Conservation (phyloP, 2,113 vertebrate genomes). For the Dipodomys merriami region DNA sequence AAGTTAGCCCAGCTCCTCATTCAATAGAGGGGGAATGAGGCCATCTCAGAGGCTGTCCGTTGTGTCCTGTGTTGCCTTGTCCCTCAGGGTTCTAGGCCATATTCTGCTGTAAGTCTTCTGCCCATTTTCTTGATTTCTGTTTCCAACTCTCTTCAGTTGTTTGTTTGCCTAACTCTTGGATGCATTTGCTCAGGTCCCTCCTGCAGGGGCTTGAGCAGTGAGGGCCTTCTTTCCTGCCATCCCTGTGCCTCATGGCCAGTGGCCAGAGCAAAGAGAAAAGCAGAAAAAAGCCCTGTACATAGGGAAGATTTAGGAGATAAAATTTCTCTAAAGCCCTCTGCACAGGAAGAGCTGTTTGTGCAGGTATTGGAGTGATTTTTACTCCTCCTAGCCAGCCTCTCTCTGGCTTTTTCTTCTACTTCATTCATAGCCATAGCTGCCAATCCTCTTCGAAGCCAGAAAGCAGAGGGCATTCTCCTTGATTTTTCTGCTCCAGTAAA, state of each 20-base stretch:
- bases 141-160: background rate
- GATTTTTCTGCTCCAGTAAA: background rate
- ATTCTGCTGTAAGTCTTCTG: background rate
- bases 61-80: background rate
- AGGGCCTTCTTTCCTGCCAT: background rate
- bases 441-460: background rate
- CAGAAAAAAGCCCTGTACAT: background rate
- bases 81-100: background rate
- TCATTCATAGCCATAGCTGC: background rate
- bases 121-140: background rate
- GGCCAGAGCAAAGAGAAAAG: background rate
- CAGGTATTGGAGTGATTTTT: no score
- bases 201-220: background rate
- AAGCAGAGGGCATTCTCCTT: background rate
- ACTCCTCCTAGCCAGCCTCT: no score
- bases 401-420: background rate
- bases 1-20: background rate
- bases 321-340: background rate
- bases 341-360: background rate
- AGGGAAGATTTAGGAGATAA: background rate
- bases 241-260: background rate
- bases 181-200: background rate
- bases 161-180: background rate
- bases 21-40: background rate
- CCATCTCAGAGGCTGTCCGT: background rate